phyloP scores from a whole-genome alignment of 2,797 vertebrate genomes.

The Glyptemys insculpta region DNA sequence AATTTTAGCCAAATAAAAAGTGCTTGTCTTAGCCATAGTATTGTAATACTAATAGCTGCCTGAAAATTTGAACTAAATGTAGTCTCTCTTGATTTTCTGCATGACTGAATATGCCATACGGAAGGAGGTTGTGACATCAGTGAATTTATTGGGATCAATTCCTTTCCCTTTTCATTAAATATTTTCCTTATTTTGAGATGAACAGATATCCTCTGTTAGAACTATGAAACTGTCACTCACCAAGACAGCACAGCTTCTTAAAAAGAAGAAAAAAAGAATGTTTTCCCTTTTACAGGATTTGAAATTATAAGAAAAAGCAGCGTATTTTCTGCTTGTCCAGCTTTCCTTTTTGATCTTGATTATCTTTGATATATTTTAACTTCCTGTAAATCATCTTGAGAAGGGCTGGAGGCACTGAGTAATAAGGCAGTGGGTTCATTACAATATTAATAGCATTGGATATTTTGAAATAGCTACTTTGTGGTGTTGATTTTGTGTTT shows the following conservation, averaged over 20 bases:
- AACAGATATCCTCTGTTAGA: not conserved
- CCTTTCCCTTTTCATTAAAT: not conserved
- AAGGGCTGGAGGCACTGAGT: not conserved
- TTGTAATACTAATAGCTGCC: conserved; percentile 69
- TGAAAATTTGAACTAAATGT: conserved; percentile 66
- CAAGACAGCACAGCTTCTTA: not conserved
- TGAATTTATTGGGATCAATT: conserved; percentile 35
- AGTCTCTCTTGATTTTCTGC: conserved; percentile 54
- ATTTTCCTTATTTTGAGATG: conserved; percentile 9
- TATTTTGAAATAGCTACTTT: conserved; percentile 59
- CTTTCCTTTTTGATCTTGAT: conserved; percentile 23
- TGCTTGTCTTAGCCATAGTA: conserved; percentile 34
- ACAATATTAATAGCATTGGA: not conserved
- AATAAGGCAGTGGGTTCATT: not conserved
- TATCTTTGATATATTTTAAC: not conserved
- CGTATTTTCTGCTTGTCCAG: not conserved
- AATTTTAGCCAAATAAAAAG: conserved; percentile 35
- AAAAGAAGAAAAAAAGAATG: not conserved
- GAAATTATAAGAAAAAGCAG: conserved; percentile 1
- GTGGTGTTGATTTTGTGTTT: conserved; percentile 34
- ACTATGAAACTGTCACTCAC: not conserved
- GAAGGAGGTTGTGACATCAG: conserved; percentile 48
- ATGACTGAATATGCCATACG: conserved; percentile 60
- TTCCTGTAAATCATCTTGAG: conserved; percentile 19
- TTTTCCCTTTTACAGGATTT: not conserved